Evolutionary conservation across 2,113 vertebrate genomes (phyloP).

Genomic region (Cettia cetti): DNA sequence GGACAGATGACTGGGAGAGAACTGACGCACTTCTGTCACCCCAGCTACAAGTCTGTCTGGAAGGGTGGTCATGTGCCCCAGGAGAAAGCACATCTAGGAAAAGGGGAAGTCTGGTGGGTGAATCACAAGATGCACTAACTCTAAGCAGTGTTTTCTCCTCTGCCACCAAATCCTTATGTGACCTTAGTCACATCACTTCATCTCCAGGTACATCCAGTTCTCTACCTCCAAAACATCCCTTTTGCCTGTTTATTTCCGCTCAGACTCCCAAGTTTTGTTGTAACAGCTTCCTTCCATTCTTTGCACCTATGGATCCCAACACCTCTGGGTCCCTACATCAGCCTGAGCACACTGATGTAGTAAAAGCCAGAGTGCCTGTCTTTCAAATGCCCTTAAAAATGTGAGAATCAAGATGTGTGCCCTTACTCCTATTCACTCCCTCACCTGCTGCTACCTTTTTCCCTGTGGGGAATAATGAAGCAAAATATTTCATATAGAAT

Average conservation of each 20-base stretch:
- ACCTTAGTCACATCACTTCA: neutral
- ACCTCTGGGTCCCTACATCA: neutral
- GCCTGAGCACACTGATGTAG: neutral
- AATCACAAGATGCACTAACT: neutral
- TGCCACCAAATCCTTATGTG: neutral
- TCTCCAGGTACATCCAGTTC: neutral
- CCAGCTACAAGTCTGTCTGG: neutral
- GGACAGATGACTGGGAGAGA: neutral
- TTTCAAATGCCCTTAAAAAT: neutral
- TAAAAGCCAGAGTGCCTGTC: neutral
- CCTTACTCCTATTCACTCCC: neutral
- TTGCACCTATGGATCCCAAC: neutral
- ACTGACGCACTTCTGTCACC: neutral
- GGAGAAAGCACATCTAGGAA: neutral
- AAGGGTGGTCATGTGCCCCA: neutral
- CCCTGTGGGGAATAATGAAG: neutral
- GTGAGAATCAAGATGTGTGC: neutral
- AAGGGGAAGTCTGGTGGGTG: neutral
- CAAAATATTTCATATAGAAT: neutral
- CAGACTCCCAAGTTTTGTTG: neutral
- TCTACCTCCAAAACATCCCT: neutral
- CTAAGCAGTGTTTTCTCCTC: neutral
- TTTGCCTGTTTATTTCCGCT: neutral
- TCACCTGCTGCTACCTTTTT: neutral
- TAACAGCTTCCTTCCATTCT: neutral